These are phyloP conservation scores for Macropis europaea DNA, from an alignment of 2,888 invertebrate genomes.

Conservation along the genomic window DNA sequence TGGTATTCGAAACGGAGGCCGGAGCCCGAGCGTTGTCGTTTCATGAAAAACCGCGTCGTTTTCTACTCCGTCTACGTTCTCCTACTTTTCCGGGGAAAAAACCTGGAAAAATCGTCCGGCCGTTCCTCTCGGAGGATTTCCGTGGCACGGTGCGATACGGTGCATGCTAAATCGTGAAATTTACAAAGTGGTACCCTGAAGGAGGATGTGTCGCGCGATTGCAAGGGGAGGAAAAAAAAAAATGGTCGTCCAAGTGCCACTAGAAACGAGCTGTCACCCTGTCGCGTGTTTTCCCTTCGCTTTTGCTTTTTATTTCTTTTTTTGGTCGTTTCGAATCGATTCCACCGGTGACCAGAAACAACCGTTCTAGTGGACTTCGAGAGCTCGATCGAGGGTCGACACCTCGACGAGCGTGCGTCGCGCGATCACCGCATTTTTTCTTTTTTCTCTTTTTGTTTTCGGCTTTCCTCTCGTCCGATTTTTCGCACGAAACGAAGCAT, in stretches of 20 bases:
- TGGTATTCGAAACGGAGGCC: no score
- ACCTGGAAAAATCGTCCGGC: neutral
- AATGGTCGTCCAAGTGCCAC: conserved; percentile 21
- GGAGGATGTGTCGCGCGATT: conserved; percentile 9
- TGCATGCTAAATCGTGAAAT: conserved; percentile 12
- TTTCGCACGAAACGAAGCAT: conserved; percentile 26
- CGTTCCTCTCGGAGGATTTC: conserved; percentile 13
- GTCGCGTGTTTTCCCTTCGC: neutral
- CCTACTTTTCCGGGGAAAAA: neutral
- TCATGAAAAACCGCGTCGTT: no score
- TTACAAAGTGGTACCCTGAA: conserved; percentile 30
- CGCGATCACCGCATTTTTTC: conserved; percentile 1
- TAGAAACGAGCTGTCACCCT: conserved; percentile 25
- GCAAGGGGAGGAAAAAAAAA: no score
- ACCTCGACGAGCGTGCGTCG: conserved; percentile 25
- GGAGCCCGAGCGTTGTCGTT: no score
- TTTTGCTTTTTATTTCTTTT: neutral
- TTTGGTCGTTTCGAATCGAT: neutral
- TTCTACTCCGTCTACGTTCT: neutral
- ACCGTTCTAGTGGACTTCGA: conserved; percentile 28
- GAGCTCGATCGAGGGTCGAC: neutral
- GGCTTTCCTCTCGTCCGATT: no score
- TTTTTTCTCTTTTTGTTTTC: no score
- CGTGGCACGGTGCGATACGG: neutral
- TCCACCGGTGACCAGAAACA: neutral